Percentiles rank a stretch among this genome's conserved stretches.
phyloP scores from a whole-genome alignment of 2,888 invertebrate species.

The Erebia ligea region DNA sequence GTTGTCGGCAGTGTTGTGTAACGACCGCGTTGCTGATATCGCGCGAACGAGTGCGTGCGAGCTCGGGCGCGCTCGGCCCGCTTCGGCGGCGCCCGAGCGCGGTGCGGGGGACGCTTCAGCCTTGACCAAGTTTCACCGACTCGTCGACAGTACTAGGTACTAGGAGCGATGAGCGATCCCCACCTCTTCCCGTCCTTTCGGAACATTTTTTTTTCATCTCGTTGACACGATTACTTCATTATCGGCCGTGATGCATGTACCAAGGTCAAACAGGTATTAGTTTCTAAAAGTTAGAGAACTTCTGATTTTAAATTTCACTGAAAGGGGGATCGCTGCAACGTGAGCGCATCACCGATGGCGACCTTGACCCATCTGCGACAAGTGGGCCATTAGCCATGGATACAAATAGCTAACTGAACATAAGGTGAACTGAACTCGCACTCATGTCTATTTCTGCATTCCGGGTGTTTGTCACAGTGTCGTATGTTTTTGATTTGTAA shows the following conservation, averaged over 20 bases:
- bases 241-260: conserved; percentile 59
- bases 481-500: conserved; percentile 79
- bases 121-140: conserved; percentile 83
- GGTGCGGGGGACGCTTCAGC: conserved; percentile 65
- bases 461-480: conserved; percentile 69
- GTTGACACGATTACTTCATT: conserved; percentile 76
- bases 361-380: conserved; percentile 77
- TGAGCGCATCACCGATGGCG: conserved; percentile 48
- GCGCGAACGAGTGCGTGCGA: conserved; percentile 67
- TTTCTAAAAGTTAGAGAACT: conserved; percentile 31
- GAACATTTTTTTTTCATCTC: conserved; percentile 58
- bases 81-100: conserved; percentile 55
- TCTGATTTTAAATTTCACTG: too few species aligned
- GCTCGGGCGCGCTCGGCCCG: conserved; percentile 64
- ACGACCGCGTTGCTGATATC: conserved; percentile 68
- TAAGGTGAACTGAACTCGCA: conserved; percentile 68
- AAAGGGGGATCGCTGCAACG: neutral
- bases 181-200: conserved; percentile 79
- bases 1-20: conserved; percentile 66
- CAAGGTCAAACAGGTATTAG: conserved; percentile 58
- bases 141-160: conserved; percentile 57
- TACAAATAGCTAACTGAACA: conserved; percentile 70
- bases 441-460: conserved; percentile 70
- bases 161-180: conserved; percentile 79
- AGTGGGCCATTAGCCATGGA: conserved; percentile 70